phyloP scores from a whole-genome alignment of 2,113 vertebrate genomes.

The Tragelaphus buxtoni region DNA sequence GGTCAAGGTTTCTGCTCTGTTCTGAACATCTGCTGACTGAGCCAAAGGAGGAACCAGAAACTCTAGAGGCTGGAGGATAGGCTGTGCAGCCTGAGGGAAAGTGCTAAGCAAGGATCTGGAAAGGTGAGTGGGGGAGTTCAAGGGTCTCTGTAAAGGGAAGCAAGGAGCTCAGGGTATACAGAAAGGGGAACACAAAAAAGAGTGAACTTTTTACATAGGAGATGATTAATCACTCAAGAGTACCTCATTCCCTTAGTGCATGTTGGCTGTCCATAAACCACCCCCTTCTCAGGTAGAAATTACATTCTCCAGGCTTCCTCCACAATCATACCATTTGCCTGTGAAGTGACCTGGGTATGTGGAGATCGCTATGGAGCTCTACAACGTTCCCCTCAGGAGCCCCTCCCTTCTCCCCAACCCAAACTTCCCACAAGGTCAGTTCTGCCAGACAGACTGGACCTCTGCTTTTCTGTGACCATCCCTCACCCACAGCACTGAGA shows the following conservation, averaged over 20 bases:
- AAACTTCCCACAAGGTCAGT: constrained; percentile 3
- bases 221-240: background rate
- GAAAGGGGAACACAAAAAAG: background rate
- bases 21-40: constrained; percentile 27
- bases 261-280: background rate
- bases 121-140: background rate
- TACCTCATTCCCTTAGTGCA: background rate
- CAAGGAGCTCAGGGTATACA: background rate
- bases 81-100: background rate
- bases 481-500: constrained; percentile 42
- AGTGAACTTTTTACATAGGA: constrained; percentile 5
- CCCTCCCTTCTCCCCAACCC: background rate
- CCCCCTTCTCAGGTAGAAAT: background rate
- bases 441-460: constrained; percentile 2
- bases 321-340: background rate
- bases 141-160: background rate
- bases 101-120: background rate
- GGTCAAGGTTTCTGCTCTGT: background rate
- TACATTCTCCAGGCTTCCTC: background rate
- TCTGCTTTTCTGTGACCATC: constrained; percentile 10
- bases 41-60: constrained; percentile 23
- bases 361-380: background rate
- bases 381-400: background rate
- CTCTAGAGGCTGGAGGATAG: background rate
- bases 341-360: background rate